phyloP scores from a whole-genome alignment of 2,113 vertebrate species.

The Tragulus kanchil region DNA sequence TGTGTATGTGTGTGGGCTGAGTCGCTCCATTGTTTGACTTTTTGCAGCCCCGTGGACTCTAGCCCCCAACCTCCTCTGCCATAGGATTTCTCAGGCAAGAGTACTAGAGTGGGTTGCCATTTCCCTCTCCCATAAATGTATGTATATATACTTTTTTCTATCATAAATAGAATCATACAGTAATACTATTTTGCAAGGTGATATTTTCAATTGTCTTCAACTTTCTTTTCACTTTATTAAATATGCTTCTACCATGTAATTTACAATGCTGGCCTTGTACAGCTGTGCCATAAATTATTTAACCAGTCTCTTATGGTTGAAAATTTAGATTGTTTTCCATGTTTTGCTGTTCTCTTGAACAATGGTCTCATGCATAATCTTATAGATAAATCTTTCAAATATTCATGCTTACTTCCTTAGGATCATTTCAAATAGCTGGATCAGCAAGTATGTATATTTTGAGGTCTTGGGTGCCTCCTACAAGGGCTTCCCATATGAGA shows the following conservation, averaged over 20 bases:
- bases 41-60: neutral
- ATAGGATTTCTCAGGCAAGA: neutral
- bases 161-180: neutral
- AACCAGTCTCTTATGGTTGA: constrained; percentile 6
- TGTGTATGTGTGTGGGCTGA: neutral
- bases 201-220: neutral
- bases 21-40: neutral
- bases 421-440: neutral
- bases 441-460: neutral
- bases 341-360: constrained; percentile 13
- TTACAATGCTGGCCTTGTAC: neutral
- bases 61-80: neutral
- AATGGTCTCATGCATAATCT: constrained; percentile 21
- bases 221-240: constrained; percentile 58
- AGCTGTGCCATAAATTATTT: constrained; percentile 61
- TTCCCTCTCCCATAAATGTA: neutral
- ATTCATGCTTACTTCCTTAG: constrained; percentile 6
- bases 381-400: constrained; percentile 54
- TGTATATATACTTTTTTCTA: neutral
- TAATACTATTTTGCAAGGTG: neutral
- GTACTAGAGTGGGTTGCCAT: neutral
- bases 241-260: constrained; percentile 9
- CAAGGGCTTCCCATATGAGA: neutral
- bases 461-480: neutral
- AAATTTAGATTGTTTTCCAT: constrained; percentile 59